Evolutionary conservation across 1,140 invertebrate species (phyloP), one percentile per base, ranked within the genome.

Genomic region (Teleogryllus occipitalis): DNA sequence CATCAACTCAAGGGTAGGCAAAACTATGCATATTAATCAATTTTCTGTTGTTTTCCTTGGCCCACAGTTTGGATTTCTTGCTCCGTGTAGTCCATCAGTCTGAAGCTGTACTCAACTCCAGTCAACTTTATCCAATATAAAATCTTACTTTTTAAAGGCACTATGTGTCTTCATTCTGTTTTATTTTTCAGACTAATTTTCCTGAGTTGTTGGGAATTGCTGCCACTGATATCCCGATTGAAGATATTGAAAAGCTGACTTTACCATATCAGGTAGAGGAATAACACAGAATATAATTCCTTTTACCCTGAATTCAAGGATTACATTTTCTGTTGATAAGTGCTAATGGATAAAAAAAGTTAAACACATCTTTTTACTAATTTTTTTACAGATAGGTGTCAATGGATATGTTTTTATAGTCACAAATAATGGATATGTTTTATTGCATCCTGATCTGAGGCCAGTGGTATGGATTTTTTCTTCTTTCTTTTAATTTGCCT

Each of bases 331-430:
- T 14, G 2, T 65, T 65, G 10, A 10, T 65, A 65, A 14, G 54
- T 65, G 7, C 10, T 65, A 3, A 65, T 65, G 54, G 2, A 3
- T 39, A 39, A 39, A 39, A 39, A 39, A 39, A 39, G n/a, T n/a
- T 39, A 39, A 39, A 39, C 21, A 75, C 21, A 15, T 27, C 21
- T 15, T 5, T 27, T 21, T 12, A n/a, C 46, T 72, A 14, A 8
- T n/a, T 78, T 47, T 54, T 76, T 88, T 89, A 81, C 83, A 96
- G 93, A 90, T 98, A 74, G 97, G 97, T 27, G 96, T 97, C 0
- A 98, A 98, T 87, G 97, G 95, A 7, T 98, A 98, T 86, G 94
- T 95, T 0, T 98, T 98, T 87, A 93, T 97, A 80, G 94, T 98
- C 7, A 98, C 94, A 81, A 98, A 98, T 85, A 99, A 99, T 86